Percentiles rank a stretch among this genome's conserved stretches.
Conservation (phyloP, 2,888 invertebrate species). For the Melanotus villosus region DNA sequence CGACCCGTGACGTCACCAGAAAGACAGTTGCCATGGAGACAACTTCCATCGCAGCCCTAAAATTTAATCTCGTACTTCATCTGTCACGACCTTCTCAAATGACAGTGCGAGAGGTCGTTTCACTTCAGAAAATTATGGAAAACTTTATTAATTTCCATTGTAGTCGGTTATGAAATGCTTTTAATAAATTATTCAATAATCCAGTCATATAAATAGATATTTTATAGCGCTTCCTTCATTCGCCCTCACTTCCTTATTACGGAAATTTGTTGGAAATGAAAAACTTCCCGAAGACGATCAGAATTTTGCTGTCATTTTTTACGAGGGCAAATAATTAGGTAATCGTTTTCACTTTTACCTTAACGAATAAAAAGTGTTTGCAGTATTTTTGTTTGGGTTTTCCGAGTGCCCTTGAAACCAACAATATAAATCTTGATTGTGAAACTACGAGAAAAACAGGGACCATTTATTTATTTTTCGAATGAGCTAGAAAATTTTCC, state of each 20-base stretch:
- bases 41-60: conserved; percentile 20
- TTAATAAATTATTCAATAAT: not conserved
- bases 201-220: conserved; percentile 3
- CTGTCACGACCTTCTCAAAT: conserved; percentile 31
- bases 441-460: too few species aligned
- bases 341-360: too few species aligned
- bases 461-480: too few species aligned
- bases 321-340: too few species aligned
- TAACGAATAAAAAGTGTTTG: too few species aligned
- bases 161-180: not conserved
- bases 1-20: conserved; percentile 21
- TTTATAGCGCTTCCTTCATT: not conserved
- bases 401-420: too few species aligned
- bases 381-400: too few species aligned
- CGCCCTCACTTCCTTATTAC: not conserved
- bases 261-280: not conserved
- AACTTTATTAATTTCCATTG: conserved; percentile 18
- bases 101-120: conserved; percentile 23
- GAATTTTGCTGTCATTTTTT: too few species aligned
- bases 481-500: too few species aligned
- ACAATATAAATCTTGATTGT: too few species aligned
- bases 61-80: conserved; percentile 32
- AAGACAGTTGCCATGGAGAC: conserved; percentile 27
- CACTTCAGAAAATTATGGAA: conserved; percentile 14
- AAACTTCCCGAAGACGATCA: too few species aligned